These are phyloP conservation scores for Ciconia stormi DNA, from an alignment of 2,113 vertebrate genomes.

Conservation along the genomic window DNA sequence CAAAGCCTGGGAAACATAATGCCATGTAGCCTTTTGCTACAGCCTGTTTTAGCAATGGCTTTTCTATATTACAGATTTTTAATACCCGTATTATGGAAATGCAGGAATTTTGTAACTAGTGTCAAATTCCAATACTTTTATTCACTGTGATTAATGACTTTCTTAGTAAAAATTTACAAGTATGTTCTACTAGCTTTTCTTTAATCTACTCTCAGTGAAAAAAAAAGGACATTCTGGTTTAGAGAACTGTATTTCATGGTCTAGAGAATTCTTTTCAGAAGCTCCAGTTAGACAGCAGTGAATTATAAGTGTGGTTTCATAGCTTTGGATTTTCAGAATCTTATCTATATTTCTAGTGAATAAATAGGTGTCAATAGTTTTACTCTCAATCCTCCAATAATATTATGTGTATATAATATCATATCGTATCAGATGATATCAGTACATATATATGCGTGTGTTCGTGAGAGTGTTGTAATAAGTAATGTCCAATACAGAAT, in stretches of 20 bases:
- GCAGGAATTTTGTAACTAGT: background rate
- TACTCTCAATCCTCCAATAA: background rate
- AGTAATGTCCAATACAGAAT: background rate
- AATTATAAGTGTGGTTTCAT: background rate
- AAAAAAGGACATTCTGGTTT: background rate
- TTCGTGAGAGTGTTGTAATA: background rate
- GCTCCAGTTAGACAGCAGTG: background rate
- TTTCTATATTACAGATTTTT: background rate
- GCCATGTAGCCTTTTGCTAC: background rate
- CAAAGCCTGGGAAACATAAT: background rate
- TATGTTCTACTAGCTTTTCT: background rate
- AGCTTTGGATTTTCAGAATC: background rate
- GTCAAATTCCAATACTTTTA: background rate
- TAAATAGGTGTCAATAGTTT: background rate
- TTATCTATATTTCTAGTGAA: background rate
- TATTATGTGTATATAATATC: too few relatives aligned
- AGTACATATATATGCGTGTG: background rate
- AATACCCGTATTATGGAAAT: background rate
- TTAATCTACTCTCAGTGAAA: background rate
- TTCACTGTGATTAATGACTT: background rate
- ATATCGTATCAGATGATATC: background rate
- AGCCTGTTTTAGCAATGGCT: background rate
- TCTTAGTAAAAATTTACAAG: background rate
- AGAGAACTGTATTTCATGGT: background rate
- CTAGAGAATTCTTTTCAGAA: background rate